Conservation (phyloP, 2,888 invertebrate species). For the Xanthorhoe designata region DNA sequence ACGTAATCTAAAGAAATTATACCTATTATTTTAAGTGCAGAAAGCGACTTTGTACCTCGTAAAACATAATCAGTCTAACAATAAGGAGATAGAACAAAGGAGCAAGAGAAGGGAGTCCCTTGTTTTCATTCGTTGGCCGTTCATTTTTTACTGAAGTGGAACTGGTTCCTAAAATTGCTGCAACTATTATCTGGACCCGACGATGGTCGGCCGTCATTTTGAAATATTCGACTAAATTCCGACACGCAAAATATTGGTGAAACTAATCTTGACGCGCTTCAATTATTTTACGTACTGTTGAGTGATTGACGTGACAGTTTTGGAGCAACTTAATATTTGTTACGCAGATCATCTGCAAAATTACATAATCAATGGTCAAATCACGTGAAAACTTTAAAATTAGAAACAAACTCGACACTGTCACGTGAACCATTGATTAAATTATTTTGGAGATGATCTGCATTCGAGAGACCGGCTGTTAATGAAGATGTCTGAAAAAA, state of each 20-base stretch:
- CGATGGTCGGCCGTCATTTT: constrained; percentile 79
- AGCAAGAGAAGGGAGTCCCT: constrained; percentile 64
- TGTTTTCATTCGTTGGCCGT: constrained; percentile 69
- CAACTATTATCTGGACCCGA: constrained; percentile 81
- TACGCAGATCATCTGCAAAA: no score
- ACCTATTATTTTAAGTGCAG: not conserved
- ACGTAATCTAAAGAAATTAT: no score
- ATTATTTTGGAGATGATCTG: no score
- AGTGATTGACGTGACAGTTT: constrained; percentile 13
- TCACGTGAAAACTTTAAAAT: no score
- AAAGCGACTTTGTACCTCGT: not conserved
- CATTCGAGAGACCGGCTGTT: no score
- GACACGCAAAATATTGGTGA: constrained; percentile 79
- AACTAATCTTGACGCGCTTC: constrained; percentile 52
- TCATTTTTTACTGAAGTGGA: constrained; percentile 70
- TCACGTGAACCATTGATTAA: no score
- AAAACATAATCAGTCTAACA: constrained; percentile 7
- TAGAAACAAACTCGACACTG: no score
- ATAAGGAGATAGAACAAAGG: constrained; percentile 58
- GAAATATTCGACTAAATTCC: constrained; percentile 79
- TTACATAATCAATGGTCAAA: no score
- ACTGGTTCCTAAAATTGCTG: constrained; percentile 82
- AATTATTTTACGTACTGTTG: constrained; percentile 21
- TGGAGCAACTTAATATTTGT: not conserved
- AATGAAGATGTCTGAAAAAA: no score